Conservation (phyloP, 2,888 invertebrate species). For the Melanotus villosus region DNA sequence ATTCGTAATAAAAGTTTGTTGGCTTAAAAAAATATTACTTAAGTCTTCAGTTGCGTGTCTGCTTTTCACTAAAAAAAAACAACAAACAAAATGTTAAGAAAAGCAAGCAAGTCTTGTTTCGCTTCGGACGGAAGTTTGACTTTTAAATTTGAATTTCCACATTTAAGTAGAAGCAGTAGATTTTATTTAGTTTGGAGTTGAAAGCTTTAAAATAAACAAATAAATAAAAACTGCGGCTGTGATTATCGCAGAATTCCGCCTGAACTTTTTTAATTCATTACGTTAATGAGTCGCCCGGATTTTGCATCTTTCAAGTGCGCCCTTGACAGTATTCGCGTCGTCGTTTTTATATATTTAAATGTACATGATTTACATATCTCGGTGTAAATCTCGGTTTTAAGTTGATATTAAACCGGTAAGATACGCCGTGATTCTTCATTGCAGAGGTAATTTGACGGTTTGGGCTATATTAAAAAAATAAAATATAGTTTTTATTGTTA, state of each 20-base stretch:
- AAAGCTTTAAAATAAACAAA: conserved; percentile 26
- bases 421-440: conserved; percentile 7
- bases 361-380: conserved; percentile 4
- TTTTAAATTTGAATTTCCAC: conserved; percentile 4
- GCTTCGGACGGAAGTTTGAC: background rate
- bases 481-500: conserved; percentile 41
- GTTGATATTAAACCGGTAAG: background rate
- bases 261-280: conserved; percentile 47
- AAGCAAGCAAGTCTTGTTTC: background rate
- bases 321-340: conserved; percentile 21
- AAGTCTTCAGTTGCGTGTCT: too few species aligned
- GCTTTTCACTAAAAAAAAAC: too few species aligned
- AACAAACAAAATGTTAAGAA: too few species aligned
- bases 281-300: conserved; percentile 50
- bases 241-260: conserved; percentile 14
- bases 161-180: background rate
- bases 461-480: conserved; percentile 11
- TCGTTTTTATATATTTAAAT: conserved; percentile 31
- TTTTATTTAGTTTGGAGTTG: conserved; percentile 8
- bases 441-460: conserved; percentile 1
- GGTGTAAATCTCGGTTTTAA: conserved; percentile 6
- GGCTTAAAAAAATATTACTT: too few species aligned
- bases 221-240: conserved; percentile 25
- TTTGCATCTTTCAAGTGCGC: conserved; percentile 39
- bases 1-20: too few species aligned